Conservation (phyloP, 2,797 vertebrate species). For the Percopsis omiscomaycus region DNA sequence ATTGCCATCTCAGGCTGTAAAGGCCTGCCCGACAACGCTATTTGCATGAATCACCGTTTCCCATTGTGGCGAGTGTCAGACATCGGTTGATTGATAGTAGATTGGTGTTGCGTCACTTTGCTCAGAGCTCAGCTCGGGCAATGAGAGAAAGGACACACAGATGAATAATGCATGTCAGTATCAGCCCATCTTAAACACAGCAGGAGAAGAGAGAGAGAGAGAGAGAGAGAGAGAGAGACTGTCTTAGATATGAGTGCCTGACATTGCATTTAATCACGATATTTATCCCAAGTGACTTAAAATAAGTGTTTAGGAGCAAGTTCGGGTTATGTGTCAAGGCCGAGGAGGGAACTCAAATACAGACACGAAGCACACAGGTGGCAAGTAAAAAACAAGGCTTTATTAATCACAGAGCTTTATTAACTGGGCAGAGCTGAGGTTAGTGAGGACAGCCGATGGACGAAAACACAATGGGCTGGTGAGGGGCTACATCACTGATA, state of each 20-base stretch:
- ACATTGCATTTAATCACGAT: not conserved
- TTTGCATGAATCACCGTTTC: slow-evolving; percentile 62
- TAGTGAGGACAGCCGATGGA: too few species aligned
- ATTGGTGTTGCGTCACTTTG: slow-evolving; percentile 53
- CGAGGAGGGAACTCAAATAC: too few species aligned
- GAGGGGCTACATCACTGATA: too few species aligned
- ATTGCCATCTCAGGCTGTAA: slow-evolving; percentile 23
- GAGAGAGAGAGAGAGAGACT: slow-evolving; percentile 21
- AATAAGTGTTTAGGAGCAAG: too few species aligned
- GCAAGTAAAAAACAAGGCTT: too few species aligned
- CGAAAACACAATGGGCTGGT: too few species aligned
- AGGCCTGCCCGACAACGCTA: slow-evolving; percentile 25
- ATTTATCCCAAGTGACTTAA: too few species aligned
- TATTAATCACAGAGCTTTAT: too few species aligned
- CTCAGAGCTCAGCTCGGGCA: slow-evolving; percentile 58
- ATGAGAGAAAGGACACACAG: slow-evolving; percentile 65
- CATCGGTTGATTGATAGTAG: slow-evolving; percentile 67
- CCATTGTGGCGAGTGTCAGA: slow-evolving; percentile 76
- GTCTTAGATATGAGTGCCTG: slow-evolving; percentile 15
- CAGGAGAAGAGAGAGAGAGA: slow-evolving; percentile 36
- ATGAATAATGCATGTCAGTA: slow-evolving; percentile 74
- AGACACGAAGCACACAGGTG: too few species aligned
- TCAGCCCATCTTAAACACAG: slow-evolving; percentile 62
- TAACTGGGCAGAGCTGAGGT: too few species aligned
- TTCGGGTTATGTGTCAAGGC: too few species aligned